These are phyloP conservation scores for Hippocampus mohnikei DNA, from an alignment of 2,113 vertebrate species.

Conservation along the genomic window DNA sequence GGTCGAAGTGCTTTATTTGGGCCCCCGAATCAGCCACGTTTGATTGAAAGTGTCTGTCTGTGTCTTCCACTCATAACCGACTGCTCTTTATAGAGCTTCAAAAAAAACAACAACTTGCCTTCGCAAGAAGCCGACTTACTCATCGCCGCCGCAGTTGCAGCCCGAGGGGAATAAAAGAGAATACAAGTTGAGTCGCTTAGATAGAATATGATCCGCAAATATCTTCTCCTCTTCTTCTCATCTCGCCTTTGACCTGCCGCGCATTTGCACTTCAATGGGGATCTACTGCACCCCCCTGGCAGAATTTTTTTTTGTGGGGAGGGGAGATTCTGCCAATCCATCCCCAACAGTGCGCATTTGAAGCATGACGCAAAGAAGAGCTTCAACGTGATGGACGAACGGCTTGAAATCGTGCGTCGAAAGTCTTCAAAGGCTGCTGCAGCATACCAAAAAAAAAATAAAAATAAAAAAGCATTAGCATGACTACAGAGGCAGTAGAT, in stretches of 20 bases:
- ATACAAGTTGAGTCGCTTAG: conserved; percentile 41
- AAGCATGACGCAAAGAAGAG: too few species aligned
- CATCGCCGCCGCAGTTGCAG: conserved; percentile 15
- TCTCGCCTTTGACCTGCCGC: conserved; percentile 44
- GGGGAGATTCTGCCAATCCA: not conserved
- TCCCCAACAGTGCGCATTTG: too few species aligned
- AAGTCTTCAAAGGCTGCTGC: too few species aligned
- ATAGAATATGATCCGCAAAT: conserved; percentile 33
- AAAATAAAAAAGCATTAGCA: too few species aligned
- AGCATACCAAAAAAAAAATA: too few species aligned
- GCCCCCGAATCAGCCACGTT: not conserved
- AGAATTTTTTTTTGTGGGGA: conserved; percentile 9
- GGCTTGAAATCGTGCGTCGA: too few species aligned
- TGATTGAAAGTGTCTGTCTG: not conserved
- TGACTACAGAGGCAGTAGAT: too few species aligned
- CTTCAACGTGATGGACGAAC: too few species aligned
- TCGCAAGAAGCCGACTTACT: conserved; percentile 5
- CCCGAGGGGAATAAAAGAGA: conserved; percentile 38
- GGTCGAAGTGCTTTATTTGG: not conserved
- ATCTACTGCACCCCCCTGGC: conserved; percentile 20
- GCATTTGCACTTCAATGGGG: conserved; percentile 61
- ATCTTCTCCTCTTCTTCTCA: conserved; percentile 38
- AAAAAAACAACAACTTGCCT: conserved; percentile 1
- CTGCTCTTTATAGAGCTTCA: conserved; percentile 26
- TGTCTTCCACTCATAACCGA: conserved; percentile 1